These are phyloP conservation scores for Syngnathus typhle DNA, from an alignment of 2,113 vertebrate genomes.

Conservation along the genomic window DNA sequence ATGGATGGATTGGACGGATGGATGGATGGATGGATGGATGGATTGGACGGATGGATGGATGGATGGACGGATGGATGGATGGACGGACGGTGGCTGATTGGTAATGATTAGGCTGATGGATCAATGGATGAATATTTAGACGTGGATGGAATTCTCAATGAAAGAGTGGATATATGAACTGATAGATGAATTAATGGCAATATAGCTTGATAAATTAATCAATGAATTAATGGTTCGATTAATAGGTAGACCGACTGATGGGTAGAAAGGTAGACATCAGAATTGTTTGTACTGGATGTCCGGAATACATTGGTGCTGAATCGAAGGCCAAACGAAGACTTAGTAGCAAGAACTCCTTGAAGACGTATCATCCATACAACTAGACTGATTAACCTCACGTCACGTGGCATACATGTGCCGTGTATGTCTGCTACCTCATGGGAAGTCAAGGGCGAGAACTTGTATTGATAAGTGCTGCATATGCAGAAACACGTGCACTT, in stretches of 20 bases:
- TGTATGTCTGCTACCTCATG: background rate
- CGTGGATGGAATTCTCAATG: background rate
- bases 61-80: background rate
- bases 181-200: background rate
- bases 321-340: background rate
- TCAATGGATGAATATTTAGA: background rate
- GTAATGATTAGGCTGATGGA: background rate
- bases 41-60: background rate
- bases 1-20: background rate
- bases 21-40: background rate
- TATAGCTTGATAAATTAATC: background rate
- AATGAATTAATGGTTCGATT: background rate
- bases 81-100: background rate
- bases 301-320: background rate
- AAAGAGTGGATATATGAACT: background rate
- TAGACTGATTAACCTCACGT: background rate
- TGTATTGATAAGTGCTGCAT: background rate
- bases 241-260: background rate
- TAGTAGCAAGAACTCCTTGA: background rate
- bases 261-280: background rate
- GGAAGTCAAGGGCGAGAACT: background rate
- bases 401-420: background rate
- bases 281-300: background rate
- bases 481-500: conserved; percentile 8
- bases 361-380: background rate